Evolutionary conservation across 1,140 invertebrate species (phyloP).

Genomic region (Drosophila aff.): DNA sequence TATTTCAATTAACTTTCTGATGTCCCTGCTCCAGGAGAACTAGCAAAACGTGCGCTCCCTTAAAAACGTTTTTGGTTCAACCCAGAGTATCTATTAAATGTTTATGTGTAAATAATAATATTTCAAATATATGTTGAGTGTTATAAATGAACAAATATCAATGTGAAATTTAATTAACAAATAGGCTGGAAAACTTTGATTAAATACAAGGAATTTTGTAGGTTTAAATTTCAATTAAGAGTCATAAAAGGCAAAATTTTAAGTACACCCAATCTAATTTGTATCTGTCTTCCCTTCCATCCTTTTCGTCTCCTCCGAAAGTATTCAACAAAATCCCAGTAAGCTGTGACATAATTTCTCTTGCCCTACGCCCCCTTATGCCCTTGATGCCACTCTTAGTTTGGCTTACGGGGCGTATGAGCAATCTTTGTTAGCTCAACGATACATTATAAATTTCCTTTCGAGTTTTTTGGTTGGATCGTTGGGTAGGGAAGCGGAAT

Average conservation of each 20-base stretch:
- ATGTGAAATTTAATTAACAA: too few relatives aligned
- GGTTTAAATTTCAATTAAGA: not conserved
- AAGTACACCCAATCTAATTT: not conserved
- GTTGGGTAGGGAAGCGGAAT: not conserved
- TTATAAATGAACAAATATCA: not conserved
- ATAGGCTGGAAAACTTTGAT: not conserved
- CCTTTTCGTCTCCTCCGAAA: not conserved
- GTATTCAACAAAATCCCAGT: slow-evolving; percentile 11
- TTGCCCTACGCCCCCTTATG: slow-evolving; percentile 1
- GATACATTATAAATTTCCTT: slow-evolving; percentile 72
- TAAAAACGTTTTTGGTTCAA: not conserved
- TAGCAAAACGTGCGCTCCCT: slow-evolving; percentile 23
- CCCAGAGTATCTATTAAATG: slow-evolving; percentile 12
- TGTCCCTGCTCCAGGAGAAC: slow-evolving; percentile 16
- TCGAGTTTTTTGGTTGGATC: not conserved
- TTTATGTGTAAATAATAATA: too few relatives aligned
- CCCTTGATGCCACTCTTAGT: slow-evolving; percentile 8
- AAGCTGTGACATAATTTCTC: slow-evolving; percentile 72
- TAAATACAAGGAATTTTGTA: too few relatives aligned
- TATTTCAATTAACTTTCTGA: slow-evolving; percentile 20
- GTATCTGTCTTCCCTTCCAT: not conserved
- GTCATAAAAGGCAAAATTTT: not conserved
- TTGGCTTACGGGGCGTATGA: slow-evolving; percentile 47
- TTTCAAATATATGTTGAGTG: too few relatives aligned
- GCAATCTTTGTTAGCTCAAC: slow-evolving; percentile 42